A percentile compares a stretch with the other conserved stretches of the same genome.
phyloP scores from a whole-genome alignment of 1,140 invertebrate genomes.

The Dinoponera quadriceps region DNA sequence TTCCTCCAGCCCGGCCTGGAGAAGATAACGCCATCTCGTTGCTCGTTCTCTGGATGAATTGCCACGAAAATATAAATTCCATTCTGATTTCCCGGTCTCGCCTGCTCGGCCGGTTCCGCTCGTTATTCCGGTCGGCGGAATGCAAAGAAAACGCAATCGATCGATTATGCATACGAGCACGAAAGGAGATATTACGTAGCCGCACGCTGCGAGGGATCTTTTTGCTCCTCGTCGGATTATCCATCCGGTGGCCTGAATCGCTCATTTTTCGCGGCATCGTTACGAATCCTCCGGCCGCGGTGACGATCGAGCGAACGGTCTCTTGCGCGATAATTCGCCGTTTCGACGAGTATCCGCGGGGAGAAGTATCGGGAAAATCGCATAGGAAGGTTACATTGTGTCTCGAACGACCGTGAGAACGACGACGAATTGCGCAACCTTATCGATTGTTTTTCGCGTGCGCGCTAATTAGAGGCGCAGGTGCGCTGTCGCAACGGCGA shows the following conservation, averaged over 20 bases:
- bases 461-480: conserved; percentile 18
- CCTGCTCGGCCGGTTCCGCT: neutral
- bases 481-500: neutral
- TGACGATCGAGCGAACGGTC: conserved; percentile 1
- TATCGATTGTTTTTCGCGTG: conserved; percentile 9
- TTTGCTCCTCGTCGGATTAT: neutral
- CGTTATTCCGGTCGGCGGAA: conserved; percentile 28
- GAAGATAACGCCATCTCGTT: neutral
- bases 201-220: neutral
- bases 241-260: neutral
- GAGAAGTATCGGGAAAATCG: conserved; percentile 34
- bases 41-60: conserved; percentile 4
- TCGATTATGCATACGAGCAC: conserved; percentile 63
- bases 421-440: neutral
- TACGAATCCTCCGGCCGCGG: conserved; percentile 1
- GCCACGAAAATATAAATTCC: conserved; percentile 54
- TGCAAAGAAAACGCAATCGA: conserved; percentile 40
- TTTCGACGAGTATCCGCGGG: neutral
- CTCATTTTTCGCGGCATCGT: conserved; percentile 45
- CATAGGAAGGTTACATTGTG: conserved; percentile 27
- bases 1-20: neutral
- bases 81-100: neutral
- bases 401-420: conserved; percentile 34
- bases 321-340: conserved; percentile 40
- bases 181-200: conserved; percentile 53